Evolutionary conservation across 1,140 invertebrate species (phyloP).

Genomic region (Ips nitidus): DNA sequence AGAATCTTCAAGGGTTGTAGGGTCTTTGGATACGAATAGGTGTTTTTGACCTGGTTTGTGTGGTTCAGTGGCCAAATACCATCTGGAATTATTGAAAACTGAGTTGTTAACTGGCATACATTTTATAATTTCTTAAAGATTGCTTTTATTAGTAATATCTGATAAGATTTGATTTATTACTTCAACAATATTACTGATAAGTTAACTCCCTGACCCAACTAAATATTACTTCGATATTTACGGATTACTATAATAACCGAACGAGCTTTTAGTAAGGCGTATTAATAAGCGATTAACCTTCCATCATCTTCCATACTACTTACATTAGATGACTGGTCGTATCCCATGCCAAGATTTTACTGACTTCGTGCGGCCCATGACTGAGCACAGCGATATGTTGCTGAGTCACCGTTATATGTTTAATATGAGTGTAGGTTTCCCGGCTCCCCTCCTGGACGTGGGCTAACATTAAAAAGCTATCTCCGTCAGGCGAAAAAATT

Average conservation of each 20-base stretch:
- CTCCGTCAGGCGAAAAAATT: conserved; percentile 78
- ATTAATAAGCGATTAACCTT: no score
- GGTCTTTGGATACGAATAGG: conserved; percentile 75
- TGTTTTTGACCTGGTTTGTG: conserved; percentile 81
- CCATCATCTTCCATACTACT: conserved; percentile 41
- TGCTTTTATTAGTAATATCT: background rate
- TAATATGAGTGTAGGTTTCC: conserved; percentile 87
- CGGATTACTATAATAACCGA: no score
- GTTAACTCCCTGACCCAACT: no score
- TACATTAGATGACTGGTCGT: conserved; percentile 79
- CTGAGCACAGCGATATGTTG: conserved; percentile 83
- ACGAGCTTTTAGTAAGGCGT: no score
- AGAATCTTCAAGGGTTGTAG: conserved; percentile 65
- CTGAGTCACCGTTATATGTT: conserved; percentile 79
- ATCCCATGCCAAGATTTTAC: conserved; percentile 83
- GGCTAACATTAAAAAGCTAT: conserved; percentile 80
- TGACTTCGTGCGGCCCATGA: conserved; percentile 84
- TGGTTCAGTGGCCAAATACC: conserved; percentile 68
- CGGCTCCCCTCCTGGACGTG: conserved; percentile 78
- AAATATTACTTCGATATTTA: no score
- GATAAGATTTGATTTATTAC: no score
- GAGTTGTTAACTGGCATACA: no score
- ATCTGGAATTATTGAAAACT: conserved; percentile 52
- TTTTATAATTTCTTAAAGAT: background rate
- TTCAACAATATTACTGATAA: no score